Evolutionary conservation across 2,888 invertebrate genomes (phyloP), one percentile per base, ranked within the genome.

Genomic region (Heliconius sara): DNA sequence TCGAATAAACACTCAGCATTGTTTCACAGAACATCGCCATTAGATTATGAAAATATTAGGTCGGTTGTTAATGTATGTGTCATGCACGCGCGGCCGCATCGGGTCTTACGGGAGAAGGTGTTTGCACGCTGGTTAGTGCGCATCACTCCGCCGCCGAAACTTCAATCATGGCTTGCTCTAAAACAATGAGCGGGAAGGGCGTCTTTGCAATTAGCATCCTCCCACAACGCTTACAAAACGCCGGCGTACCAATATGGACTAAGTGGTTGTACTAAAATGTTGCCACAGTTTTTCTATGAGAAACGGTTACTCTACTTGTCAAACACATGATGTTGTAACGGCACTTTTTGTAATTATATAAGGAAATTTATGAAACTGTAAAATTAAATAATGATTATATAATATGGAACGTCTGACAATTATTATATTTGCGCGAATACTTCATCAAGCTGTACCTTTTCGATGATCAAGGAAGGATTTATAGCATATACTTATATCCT

Each of bases 11-110:
- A 92, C 83, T 78, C 84, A 91, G 90, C 91, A 94, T 94, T 94
- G 95, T 95, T 95, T 95, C 94, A 95, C 92, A 94, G 93, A 94
- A 93, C 94, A 94, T 94, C 91, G 95, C 95, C 95, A 95, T 95
- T 94, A 95, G 95, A 95, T 95, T 95, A 95, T 95, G 94, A 95
- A 95, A 95, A 95, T 95, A 94, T 95, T 94, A 94, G 94, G 93
- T 92, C 89, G 91, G 91, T 85, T 91, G 95, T 94, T 95, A 95
- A 95, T 95, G 94, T 92, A 93, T 93, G 94, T 95, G 94, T 95
- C 95, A 95, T 94, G 95, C 93, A 89, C 92, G 85, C 87, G 90
- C 91, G 90, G 89, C 86, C 88, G 87, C 88, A 84, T 85, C 83
- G 86, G 89, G 87, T 90, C 91, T 89, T 89, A 91, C 88, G 90